A percentile compares a stretch with the other conserved stretches of the same genome.
These are phyloP conservation scores for Tipula helvola DNA, from an alignment of 2,888 invertebrate species.

Conservation along the genomic window DNA sequence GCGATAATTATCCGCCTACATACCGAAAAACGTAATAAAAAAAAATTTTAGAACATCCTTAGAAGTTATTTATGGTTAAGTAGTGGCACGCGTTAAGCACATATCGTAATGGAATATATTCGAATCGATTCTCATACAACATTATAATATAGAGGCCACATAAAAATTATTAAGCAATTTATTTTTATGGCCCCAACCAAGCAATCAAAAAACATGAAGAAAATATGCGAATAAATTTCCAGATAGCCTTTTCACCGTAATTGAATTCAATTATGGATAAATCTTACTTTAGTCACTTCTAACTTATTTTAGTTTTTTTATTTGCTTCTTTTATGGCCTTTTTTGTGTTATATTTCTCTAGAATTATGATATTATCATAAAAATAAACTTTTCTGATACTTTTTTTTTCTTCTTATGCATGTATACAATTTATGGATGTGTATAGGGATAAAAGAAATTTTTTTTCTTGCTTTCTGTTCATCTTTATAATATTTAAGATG, in stretches of 20 bases:
- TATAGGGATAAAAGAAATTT: background rate
- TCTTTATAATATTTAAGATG: background rate
- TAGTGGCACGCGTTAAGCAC: too few species aligned
- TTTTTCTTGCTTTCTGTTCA: background rate
- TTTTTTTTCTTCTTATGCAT: background rate
- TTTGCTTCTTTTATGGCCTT: background rate
- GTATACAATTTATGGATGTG: background rate
- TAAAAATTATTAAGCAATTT: background rate
- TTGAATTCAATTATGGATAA: background rate
- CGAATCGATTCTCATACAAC: background rate
- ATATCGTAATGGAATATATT: too few species aligned
- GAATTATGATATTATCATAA: background rate
- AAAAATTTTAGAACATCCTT: too few species aligned
- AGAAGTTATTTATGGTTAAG: too few species aligned
- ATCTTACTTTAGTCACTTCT: background rate
- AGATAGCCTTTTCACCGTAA: background rate
- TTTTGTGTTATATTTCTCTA: background rate
- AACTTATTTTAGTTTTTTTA: background rate
- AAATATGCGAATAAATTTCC: background rate
- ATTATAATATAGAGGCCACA: background rate
- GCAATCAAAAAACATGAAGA: background rate
- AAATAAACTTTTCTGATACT: background rate
- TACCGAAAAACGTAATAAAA: too few species aligned
- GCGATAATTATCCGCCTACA: too few species aligned
- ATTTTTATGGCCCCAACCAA: background rate